Conservation (phyloP, 2,797 vertebrate species). For the Mustela erminea region DNA sequence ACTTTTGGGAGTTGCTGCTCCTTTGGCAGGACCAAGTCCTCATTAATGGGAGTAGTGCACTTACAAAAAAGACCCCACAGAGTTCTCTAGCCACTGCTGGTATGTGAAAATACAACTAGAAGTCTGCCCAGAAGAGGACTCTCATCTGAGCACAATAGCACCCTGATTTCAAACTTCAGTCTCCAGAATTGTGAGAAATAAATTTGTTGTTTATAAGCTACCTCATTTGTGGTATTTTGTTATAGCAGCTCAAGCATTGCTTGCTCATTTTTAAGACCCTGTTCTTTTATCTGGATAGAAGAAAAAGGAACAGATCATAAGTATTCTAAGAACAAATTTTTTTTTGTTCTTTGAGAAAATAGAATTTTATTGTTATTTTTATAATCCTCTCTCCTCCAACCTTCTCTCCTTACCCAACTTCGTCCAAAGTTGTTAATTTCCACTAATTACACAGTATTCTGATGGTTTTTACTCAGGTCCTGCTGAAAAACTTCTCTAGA, state of each 20-base stretch:
- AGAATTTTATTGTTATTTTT: conserved; percentile 28
- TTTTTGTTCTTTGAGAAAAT: background rate
- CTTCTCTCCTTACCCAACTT: background rate
- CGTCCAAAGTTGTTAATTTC: background rate
- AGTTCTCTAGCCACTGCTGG: background rate
- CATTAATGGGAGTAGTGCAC: background rate
- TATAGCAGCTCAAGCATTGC: background rate
- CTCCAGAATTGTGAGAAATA: background rate
- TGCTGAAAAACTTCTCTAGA: background rate
- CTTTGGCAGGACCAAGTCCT: background rate
- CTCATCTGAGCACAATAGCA: background rate
- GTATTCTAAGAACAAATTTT: background rate
- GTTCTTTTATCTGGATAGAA: background rate
- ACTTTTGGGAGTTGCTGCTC: background rate
- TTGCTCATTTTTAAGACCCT: background rate
- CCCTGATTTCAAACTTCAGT: background rate
- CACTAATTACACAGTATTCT: background rate
- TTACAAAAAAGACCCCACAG: background rate
- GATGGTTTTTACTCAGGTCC: background rate
- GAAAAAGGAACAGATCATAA: background rate
- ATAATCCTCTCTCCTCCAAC: background rate
- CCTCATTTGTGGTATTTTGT: background rate
- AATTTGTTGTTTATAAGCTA: background rate
- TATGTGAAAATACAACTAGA: background rate
- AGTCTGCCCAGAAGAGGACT: background rate